Evolutionary conservation across 2,113 vertebrate genomes (phyloP).

Genomic region (Otolemur garnettii): DNA sequence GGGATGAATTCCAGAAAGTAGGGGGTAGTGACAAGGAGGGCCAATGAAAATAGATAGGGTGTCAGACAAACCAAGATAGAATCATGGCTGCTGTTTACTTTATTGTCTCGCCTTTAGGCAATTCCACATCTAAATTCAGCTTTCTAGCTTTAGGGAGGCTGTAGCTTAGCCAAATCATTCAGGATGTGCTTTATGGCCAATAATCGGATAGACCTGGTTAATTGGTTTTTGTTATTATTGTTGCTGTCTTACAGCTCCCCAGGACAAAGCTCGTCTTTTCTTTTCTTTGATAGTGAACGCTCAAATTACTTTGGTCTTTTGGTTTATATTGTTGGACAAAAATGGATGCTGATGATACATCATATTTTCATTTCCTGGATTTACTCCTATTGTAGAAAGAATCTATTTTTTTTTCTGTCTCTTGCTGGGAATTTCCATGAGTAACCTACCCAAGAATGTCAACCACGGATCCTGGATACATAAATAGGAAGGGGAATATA

Average conservation of each 20-base stretch:
- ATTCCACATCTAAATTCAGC: not conserved
- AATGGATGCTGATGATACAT: not conserved
- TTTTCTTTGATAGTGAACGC: conserved; percentile 16
- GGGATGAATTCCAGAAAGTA: not conserved
- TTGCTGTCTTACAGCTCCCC: not conserved
- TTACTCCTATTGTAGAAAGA: not conserved
- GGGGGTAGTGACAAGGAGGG: not conserved
- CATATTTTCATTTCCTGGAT: conserved; percentile 40
- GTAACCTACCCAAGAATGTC: not conserved
- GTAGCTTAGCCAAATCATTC: not conserved
- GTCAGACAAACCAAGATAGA: not conserved
- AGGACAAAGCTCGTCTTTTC: not conserved
- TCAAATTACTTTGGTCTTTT: conserved; percentile 12
- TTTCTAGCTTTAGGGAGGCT: not conserved
- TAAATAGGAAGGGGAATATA: not conserved
- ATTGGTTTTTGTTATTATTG: not conserved
- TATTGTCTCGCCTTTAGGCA: not conserved
- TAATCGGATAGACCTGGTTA: not conserved
- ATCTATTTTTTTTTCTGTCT: conserved; percentile 1
- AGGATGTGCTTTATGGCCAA: not conserved
- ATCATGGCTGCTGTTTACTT: not conserved
- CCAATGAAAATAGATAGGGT: not conserved
- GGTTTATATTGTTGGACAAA: not conserved
- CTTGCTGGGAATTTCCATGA: conserved; percentile 29
- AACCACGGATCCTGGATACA: not conserved